Conservation (phyloP, 2,113 vertebrate genomes). For the Perca schrenkii region DNA sequence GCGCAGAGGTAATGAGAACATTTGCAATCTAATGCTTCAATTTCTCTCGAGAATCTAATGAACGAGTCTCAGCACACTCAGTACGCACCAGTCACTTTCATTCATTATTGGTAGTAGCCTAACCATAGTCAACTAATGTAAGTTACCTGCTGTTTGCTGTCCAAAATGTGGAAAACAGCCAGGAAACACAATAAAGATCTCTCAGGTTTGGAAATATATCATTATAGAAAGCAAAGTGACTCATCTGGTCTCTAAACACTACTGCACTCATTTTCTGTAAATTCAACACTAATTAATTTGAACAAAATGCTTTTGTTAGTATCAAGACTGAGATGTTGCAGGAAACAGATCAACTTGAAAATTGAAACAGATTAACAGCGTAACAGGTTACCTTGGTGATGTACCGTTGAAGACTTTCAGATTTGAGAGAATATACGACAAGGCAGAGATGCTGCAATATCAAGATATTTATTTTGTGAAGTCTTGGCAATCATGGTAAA, state of each 20-base stretch:
- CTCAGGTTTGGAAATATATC: background rate
- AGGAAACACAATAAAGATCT: background rate
- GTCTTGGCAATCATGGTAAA: too few relatives aligned
- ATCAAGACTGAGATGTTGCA: background rate
- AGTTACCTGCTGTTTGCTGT: constrained; percentile 20
- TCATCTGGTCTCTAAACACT: background rate
- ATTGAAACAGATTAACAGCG: too few relatives aligned
- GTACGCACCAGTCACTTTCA: constrained; percentile 25
- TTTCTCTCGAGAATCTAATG: constrained; percentile 41
- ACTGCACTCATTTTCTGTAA: background rate
- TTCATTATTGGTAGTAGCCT: constrained; percentile 17
- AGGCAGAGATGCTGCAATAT: too few relatives aligned
- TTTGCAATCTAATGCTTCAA: constrained; percentile 42
- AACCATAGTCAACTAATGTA: constrained; percentile 30
- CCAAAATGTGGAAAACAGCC: background rate
- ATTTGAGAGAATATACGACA: too few relatives aligned
- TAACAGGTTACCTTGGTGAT: too few relatives aligned
- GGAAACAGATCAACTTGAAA: too few relatives aligned
- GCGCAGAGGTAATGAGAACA: constrained; percentile 43
- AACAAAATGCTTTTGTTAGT: background rate
- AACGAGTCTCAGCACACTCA: constrained; percentile 14
- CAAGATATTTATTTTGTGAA: too few relatives aligned
- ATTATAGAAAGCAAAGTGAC: constrained; percentile 3
- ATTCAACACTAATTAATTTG: constrained; percentile 17
- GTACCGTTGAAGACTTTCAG: too few relatives aligned